A percentile compares a stretch with the other conserved stretches of the same genome.
Conservation (phyloP, 1,140 invertebrate species). For the Monomorium pharaonis region DNA sequence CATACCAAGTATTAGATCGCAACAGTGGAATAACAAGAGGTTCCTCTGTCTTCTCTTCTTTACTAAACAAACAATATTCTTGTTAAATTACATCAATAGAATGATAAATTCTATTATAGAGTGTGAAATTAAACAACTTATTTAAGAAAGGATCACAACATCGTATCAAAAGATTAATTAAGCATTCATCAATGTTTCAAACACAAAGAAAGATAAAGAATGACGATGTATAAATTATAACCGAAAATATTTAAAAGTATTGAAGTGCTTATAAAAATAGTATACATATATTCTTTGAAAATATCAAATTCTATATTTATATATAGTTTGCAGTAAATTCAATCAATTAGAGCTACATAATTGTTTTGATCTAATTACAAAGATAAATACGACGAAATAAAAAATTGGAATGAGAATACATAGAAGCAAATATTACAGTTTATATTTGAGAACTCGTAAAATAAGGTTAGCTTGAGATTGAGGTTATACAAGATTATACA, state of each 20-base stretch:
- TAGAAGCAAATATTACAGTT: neutral
- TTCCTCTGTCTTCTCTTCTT: conserved; percentile 84
- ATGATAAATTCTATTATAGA: neutral
- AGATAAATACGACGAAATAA: neutral
- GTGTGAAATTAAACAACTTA: neutral
- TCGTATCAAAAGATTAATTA: too few relatives aligned
- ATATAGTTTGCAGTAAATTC: neutral
- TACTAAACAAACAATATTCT: conserved; percentile 79
- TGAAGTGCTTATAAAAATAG: too few relatives aligned
- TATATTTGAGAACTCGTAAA: too few relatives aligned
- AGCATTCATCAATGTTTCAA: too few relatives aligned
- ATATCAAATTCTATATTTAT: neutral
- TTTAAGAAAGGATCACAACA: neutral
- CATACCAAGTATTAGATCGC: conserved; percentile 79
- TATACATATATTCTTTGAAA: too few relatives aligned
- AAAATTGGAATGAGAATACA: neutral
- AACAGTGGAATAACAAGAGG: conserved; percentile 89
- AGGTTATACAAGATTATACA: conserved; percentile 63
- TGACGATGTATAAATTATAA: neutral
- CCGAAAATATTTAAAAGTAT: too few relatives aligned
- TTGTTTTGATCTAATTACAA: neutral
- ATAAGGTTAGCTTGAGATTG: conserved; percentile 52
- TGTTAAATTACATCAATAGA: neutral
- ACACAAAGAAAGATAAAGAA: too few relatives aligned
- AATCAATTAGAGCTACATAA: neutral